Percentiles rank a stretch among this genome's conserved stretches.
Conservation (phyloP, 2,113 vertebrate genomes). For the Suricata suricatta region DNA sequence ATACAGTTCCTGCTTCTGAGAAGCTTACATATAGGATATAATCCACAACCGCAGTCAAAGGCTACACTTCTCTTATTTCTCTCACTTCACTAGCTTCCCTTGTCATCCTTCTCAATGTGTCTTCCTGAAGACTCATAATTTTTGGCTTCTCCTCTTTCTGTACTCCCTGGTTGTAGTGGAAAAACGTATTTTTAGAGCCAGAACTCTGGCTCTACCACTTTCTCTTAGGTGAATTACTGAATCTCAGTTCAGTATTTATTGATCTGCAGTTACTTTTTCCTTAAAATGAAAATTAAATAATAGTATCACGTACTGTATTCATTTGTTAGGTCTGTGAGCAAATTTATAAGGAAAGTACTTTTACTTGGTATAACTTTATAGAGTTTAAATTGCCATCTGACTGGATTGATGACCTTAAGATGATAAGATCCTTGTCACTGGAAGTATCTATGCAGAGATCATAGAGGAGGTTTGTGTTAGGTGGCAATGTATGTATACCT, state of each 20-base stretch:
- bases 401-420: not conserved
- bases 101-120: not conserved
- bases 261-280: not conserved
- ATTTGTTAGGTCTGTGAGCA: not conserved
- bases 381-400: not conserved
- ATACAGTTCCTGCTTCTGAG: not conserved
- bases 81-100: not conserved
- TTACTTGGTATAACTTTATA: not conserved
- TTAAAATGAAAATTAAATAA: slow-evolving; percentile 30
- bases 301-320: not conserved
- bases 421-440: not conserved
- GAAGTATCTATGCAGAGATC: not conserved
- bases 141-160: not conserved
- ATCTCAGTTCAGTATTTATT: too few relatives aligned
- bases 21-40: not conserved
- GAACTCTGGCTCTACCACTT: not conserved
- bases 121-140: not conserved
- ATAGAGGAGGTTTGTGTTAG: not conserved
- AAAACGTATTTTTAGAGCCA: not conserved
- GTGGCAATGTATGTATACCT: not conserved
- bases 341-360: not conserved
- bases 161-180: not conserved
- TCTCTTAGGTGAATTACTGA: not conserved
- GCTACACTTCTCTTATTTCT: not conserved
- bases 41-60: not conserved